Conservation (phyloP, 2,888 invertebrate species). For the Halocaridina rubra region DNA sequence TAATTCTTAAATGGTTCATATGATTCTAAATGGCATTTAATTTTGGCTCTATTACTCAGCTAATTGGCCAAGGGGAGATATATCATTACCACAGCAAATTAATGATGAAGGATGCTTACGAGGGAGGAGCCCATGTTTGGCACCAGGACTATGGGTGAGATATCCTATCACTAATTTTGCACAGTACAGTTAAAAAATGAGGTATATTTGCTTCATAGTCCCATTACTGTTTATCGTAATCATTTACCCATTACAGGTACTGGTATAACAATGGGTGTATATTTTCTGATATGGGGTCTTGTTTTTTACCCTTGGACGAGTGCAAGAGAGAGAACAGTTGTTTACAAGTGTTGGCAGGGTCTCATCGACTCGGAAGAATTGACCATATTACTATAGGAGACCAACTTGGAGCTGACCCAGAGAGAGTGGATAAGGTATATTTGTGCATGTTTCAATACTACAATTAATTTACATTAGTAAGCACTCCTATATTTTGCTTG, state of each 20-base stretch:
- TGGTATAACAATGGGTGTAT: slow-evolving; percentile 61
- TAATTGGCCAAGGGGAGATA: slow-evolving; percentile 59
- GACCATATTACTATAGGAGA: slow-evolving; percentile 39
- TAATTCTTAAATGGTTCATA: background rate
- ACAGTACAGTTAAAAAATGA: background rate
- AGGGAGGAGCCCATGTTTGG: slow-evolving; percentile 41
- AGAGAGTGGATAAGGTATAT: slow-evolving; percentile 25
- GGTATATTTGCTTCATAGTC: background rate
- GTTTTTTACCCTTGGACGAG: slow-evolving; percentile 57
- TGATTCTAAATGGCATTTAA: background rate
- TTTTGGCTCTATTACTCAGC: slow-evolving; percentile 18
- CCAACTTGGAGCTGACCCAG: slow-evolving; percentile 42
- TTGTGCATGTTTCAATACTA: background rate
- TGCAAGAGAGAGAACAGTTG: slow-evolving; percentile 45
- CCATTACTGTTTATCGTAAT: background rate
- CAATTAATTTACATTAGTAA: background rate
- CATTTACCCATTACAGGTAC: slow-evolving; percentile 31
- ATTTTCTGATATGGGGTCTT: slow-evolving; percentile 54
- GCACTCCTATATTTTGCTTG: background rate
- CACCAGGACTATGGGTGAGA: slow-evolving; percentile 61
- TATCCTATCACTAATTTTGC: background rate
- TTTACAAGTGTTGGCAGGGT: slow-evolving; percentile 39
- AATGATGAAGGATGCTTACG: slow-evolving; percentile 49
- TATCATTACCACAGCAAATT: slow-evolving; percentile 63
- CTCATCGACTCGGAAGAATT: slow-evolving; percentile 36